These are phyloP conservation scores for Drosophila pachea DNA, from an alignment of 1,140 invertebrate species.

Conservation along the genomic window DNA sequence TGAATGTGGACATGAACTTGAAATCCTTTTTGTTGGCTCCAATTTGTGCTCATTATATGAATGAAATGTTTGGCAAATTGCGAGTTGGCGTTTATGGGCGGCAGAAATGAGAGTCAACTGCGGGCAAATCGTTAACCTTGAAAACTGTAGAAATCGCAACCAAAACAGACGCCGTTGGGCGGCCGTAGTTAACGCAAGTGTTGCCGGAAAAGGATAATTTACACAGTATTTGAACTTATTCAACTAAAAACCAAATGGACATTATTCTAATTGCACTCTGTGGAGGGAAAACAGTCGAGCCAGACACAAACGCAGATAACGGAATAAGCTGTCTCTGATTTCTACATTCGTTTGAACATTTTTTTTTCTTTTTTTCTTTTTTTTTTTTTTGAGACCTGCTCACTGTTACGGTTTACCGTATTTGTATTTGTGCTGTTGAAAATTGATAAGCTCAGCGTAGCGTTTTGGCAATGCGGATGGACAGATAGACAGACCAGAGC, in stretches of 20 bases:
- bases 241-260: conserved; percentile 4
- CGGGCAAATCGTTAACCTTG: conserved; percentile 58
- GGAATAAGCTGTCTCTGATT: conserved; percentile 19
- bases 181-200: conserved; percentile 45
- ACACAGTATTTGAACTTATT: conserved; percentile 28
- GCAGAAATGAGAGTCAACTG: neutral
- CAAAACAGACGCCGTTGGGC: conserved; percentile 43
- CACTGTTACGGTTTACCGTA: conserved; percentile 16
- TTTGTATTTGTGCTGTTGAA: neutral
- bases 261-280: neutral
- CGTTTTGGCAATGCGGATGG: conserved; percentile 40
- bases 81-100: conserved; percentile 28
- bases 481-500: conserved; percentile 25
- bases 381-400: conserved; percentile 27
- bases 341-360: neutral
- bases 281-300: conserved; percentile 40
- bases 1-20: conserved; percentile 61
- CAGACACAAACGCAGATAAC: conserved; percentile 35
- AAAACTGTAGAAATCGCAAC: conserved; percentile 28
- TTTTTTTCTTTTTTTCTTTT: conserved; percentile 15
- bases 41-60: conserved; percentile 62
- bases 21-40: conserved; percentile 65
- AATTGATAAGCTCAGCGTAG: conserved; percentile 37
- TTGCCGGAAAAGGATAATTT: conserved; percentile 53
- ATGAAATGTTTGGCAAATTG: conserved; percentile 53